Evolutionary conservation across 2,113 vertebrate species (phyloP).

Genomic region (Paralichthys olivaceus): DNA sequence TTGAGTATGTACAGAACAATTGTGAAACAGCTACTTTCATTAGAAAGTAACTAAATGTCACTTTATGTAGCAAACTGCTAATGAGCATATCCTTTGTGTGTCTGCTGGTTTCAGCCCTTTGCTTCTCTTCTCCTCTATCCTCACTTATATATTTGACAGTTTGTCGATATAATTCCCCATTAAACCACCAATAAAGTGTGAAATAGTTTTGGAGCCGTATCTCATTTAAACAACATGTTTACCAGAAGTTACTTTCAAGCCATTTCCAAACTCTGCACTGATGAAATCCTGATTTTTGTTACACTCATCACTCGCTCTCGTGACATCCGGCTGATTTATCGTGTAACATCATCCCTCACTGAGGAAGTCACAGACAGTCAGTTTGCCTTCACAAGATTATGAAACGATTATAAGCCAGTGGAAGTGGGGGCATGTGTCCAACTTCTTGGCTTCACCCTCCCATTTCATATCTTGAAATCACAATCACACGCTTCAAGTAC

Average conservation of each 20-base stretch:
- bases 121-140: background rate
- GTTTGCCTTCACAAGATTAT: background rate
- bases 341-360: background rate
- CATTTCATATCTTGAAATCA: background rate
- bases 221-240: background rate
- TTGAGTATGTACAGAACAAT: too few species aligned
- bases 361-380: background rate
- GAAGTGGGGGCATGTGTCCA: background rate
- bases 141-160: background rate
- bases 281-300: background rate
- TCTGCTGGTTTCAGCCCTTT: background rate
- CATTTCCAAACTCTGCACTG: background rate
- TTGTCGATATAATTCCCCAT: background rate
- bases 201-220: background rate
- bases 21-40: too few species aligned
- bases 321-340: background rate
- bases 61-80: too few species aligned
- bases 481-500: background rate
- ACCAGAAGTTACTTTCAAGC: background rate
- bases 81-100: too few species aligned
- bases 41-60: too few species aligned
- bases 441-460: background rate
- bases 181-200: background rate
- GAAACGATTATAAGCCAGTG: background rate
- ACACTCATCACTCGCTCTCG: background rate